phyloP scores from a whole-genome alignment of 1,140 invertebrate species.

The Coenobita brevimanus region DNA sequence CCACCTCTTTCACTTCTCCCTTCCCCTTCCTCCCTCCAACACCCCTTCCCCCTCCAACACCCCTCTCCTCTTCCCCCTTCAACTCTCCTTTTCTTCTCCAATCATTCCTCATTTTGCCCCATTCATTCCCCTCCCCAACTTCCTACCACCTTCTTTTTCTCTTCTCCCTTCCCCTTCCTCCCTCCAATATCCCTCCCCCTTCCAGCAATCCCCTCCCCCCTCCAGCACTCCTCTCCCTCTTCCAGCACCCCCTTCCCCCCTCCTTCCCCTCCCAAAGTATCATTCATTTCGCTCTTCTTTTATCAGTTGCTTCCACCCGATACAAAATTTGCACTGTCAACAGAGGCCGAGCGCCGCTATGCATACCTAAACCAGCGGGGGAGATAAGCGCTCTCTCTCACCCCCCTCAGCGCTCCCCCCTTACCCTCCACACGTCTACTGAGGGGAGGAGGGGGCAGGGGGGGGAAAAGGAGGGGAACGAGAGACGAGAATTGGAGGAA shows the following conservation, averaged over 20 bases:
- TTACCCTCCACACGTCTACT: neutral
- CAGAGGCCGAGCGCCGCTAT: slow-evolving; percentile 48
- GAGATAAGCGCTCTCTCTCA: slow-evolving; percentile 45
- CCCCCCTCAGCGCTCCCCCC: no score
- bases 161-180: neutral
- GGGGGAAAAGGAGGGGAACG: neutral
- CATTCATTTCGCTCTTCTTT: slow-evolving; percentile 60
- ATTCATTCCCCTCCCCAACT: neutral
- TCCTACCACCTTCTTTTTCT: neutral
- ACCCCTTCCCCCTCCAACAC: no score
- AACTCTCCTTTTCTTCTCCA: neutral
- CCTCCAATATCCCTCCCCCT: neutral
- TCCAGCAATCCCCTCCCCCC: neutral
- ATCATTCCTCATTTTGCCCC: neutral
- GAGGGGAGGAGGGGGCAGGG: neutral
- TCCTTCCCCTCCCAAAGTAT: slow-evolving; percentile 12
- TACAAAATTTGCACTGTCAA: slow-evolving; percentile 67
- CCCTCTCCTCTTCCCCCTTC: neutral
- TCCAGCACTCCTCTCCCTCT: neutral
- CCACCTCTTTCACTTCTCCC: neutral
- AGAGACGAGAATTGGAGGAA: neutral
- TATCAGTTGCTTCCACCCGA: slow-evolving; percentile 64
- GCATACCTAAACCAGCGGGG: slow-evolving; percentile 52
- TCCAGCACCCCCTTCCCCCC: neutral
- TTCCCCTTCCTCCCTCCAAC: neutral